Base-by-base conservation (phyloP, 2,888 invertebrate genomes). In the Zhuqinia jingwanae region DNA sequence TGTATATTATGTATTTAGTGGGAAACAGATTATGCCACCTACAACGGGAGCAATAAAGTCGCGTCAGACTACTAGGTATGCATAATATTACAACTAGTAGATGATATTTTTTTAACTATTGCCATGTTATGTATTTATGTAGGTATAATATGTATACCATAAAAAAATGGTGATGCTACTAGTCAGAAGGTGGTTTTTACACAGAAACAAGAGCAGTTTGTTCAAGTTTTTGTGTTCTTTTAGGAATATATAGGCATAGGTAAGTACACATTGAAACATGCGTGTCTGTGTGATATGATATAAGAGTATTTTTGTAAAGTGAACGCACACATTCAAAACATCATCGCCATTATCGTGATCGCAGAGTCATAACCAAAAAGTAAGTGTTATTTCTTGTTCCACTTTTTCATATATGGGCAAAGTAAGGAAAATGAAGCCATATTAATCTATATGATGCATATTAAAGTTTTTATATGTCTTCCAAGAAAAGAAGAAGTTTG, bases 1-100 rank as follows among this genome's bases (percentile, higher is more conserved):
- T 73, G 73, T 73, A 73, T 73, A 73, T 73, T 50, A 73, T 73
- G 73, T 73, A 73, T 50, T 68, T 77, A 81, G 86, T 20, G 73
- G 47, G 73, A 87, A 87, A 73, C 36, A 87, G 87, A 87, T 87
- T 87, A 87, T 83, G 87, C 87, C 87, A 87, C 87, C 87, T 87
- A 87, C 87, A 87, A 83, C 78, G 87, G 60, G 73, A 78, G 83
- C 83, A 83, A 79, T 78, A 87, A 83, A 70, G 70, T 56, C 70
- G 36, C 3, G 47, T 42, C 56, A 27, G 56, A 53, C 53, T 30
- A 30, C n/a, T n/a, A n/a, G n/a, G n/a, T n/a, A n/a, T n/a, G n/a
- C n/a, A n/a, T n/a, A n/a, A n/a, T 36, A 36, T 8, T 36, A 36
- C 8, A 36, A 3, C 8, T 36, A 36, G 36, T 36, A 36, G 8